Conservation (phyloP, 2,888 invertebrate species). For the Lamproptera curius region DNA sequence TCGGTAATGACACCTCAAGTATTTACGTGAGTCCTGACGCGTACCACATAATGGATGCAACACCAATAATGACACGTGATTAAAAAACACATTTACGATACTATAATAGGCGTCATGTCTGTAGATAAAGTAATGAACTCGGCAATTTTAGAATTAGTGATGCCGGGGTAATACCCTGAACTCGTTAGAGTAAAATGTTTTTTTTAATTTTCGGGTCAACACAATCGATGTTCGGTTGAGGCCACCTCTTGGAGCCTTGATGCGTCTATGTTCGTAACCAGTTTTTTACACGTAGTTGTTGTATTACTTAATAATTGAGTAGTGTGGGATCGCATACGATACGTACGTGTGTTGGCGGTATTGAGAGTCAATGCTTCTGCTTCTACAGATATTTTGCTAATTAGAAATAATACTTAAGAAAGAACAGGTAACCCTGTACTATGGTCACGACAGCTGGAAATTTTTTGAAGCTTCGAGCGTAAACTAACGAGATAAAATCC, state of each 20-base stretch:
- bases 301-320: too few species aligned
- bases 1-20: conserved; percentile 3
- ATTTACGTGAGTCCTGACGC: conserved; percentile 2
- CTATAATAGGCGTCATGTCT: conserved; percentile 40
- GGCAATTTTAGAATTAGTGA: conserved; percentile 21
- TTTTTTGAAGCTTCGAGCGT: too few species aligned
- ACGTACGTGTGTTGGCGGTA: too few species aligned
- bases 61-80: conserved; percentile 31
- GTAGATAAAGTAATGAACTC: conserved; percentile 40
- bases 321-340: too few species aligned
- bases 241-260: background rate
- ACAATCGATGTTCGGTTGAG: conserved; percentile 1
- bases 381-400: too few species aligned
- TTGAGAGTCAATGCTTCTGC: too few species aligned
- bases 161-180: conserved; percentile 9
- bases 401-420: too few species aligned
- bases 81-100: conserved; percentile 53
- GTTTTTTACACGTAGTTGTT: too few species aligned
- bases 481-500: too few species aligned
- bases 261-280: too few species aligned
- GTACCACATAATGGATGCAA: conserved; percentile 18
- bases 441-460: too few species aligned
- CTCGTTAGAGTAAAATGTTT: conserved; percentile 8
- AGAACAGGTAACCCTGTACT: too few species aligned
- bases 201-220: conserved; percentile 13